Conservation (phyloP, 2,797 vertebrate genomes). For the Chaunax sp. region DNA sequence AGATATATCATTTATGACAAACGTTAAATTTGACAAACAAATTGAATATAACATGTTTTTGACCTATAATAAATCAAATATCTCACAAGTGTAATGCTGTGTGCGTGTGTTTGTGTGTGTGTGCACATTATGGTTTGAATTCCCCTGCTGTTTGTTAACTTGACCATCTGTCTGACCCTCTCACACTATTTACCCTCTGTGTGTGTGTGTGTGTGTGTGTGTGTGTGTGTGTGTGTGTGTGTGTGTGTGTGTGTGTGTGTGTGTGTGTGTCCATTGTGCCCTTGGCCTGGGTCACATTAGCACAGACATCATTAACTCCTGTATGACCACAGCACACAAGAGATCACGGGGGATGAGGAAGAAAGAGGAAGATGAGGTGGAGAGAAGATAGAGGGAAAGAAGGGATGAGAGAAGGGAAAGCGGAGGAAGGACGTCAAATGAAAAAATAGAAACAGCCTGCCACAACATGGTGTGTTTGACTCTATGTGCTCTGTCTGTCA, state of each 20-base stretch:
- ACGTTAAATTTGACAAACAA: no score
- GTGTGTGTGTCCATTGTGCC: conserved; percentile 28
- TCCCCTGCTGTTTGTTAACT: conserved; percentile 52
- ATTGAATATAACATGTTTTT: no score
- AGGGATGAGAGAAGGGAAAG: background rate
- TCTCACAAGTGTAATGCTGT: background rate
- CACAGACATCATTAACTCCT: conserved; percentile 46
- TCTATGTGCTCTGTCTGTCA: background rate
- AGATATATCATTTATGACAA: no score
- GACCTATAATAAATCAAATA: background rate
- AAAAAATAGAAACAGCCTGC: background rate
- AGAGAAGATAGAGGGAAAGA: conserved; percentile 16
- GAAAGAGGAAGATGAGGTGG: background rate
- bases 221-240: conserved; percentile 8
- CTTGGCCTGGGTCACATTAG: conserved; percentile 50
- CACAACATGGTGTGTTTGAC: background rate
- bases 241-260: conserved; percentile 12
- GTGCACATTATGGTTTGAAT: conserved; percentile 17
- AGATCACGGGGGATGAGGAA: conserved; percentile 8
- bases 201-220: conserved; percentile 9
- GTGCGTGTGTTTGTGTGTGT: background rate
- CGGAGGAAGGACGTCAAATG: background rate
- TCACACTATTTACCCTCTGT: conserved; percentile 31
- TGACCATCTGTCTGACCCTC: conserved; percentile 59
- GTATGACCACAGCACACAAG: conserved; percentile 35